These are phyloP conservation scores for Hetaerina americana DNA, from an alignment of 1,140 invertebrate species.

Conservation along the genomic window DNA sequence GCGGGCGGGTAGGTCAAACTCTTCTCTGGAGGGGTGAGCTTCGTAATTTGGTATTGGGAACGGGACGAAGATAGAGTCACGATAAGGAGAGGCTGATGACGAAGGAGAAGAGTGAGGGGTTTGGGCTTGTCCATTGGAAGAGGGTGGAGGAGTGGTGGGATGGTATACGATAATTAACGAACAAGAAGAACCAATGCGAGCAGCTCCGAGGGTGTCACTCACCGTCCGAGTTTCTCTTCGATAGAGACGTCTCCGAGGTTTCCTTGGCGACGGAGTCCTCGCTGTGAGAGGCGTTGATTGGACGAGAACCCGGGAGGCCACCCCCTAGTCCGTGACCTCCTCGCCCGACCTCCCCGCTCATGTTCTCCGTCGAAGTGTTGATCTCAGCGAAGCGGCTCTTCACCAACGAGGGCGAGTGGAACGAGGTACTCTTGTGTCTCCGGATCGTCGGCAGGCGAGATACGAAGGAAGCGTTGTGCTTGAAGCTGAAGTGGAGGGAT, in stretches of 20 bases:
- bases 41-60: too few relatives aligned
- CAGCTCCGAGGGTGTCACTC: too few relatives aligned
- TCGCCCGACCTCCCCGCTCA: constrained; percentile 41
- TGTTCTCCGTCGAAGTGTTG: constrained; percentile 55
- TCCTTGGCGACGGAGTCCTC: constrained; percentile 52
- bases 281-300: constrained; percentile 54
- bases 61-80: too few relatives aligned
- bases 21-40: too few relatives aligned
- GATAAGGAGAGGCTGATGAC: too few relatives aligned
- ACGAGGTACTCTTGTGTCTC: constrained; percentile 59
- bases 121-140: too few relatives aligned
- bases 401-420: constrained; percentile 51
- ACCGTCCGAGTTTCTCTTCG: constrained; percentile 72
- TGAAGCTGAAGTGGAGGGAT: constrained; percentile 56
- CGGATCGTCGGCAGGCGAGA: constrained; percentile 74
- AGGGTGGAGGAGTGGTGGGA: too few relatives aligned
- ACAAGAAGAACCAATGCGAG: too few relatives aligned
- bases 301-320: constrained; percentile 21
- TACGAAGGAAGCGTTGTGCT: constrained; percentile 82
- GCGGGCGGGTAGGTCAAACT: too few relatives aligned
- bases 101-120: too few relatives aligned
- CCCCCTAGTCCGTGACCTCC: not conserved
- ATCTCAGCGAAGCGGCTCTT: constrained; percentile 44
- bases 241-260: constrained; percentile 47
- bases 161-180: too few relatives aligned